phyloP scores from a whole-genome alignment of 2,888 invertebrate species.

The Periphyllus acericola region DNA sequence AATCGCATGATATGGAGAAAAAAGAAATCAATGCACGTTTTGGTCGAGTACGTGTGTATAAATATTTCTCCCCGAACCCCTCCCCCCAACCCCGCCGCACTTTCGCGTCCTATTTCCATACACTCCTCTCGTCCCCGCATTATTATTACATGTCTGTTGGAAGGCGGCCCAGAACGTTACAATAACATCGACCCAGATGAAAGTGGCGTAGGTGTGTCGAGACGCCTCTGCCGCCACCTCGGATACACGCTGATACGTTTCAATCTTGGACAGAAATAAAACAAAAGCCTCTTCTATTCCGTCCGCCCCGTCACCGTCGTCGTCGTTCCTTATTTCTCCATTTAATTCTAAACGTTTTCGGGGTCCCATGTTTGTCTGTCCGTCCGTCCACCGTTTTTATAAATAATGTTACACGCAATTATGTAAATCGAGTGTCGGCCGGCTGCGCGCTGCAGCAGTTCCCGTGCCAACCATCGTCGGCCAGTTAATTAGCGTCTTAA shows the following conservation, averaged over 20 bases:
- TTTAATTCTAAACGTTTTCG: slow-evolving; percentile 42
- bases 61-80: neutral
- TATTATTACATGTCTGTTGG: slow-evolving; percentile 18
- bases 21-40: neutral
- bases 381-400: slow-evolving; percentile 17
- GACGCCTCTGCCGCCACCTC: slow-evolving; percentile 31
- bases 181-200: slow-evolving; percentile 45
- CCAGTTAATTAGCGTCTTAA: slow-evolving; percentile 56
- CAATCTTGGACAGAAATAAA: slow-evolving; percentile 53
- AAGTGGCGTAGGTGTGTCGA: slow-evolving; percentile 29
- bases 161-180: slow-evolving; percentile 9
- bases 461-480: slow-evolving; percentile 15
- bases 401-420: slow-evolving; percentile 37
- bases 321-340: neutral
- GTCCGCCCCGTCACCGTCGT: neutral
- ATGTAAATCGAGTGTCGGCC: slow-evolving; percentile 9
- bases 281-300: slow-evolving; percentile 33
- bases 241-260: slow-evolving; percentile 9
- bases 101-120: neutral
- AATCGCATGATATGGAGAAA: neutral
- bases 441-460: neutral
- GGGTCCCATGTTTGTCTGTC: slow-evolving; percentile 9
- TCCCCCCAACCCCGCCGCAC: neutral
- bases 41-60: neutral
- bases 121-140: neutral